A percentile compares a stretch with the other conserved stretches of the same genome.
phyloP scores from a whole-genome alignment of 1,140 invertebrate species.

The Camponotus pennsylvanicus region DNA sequence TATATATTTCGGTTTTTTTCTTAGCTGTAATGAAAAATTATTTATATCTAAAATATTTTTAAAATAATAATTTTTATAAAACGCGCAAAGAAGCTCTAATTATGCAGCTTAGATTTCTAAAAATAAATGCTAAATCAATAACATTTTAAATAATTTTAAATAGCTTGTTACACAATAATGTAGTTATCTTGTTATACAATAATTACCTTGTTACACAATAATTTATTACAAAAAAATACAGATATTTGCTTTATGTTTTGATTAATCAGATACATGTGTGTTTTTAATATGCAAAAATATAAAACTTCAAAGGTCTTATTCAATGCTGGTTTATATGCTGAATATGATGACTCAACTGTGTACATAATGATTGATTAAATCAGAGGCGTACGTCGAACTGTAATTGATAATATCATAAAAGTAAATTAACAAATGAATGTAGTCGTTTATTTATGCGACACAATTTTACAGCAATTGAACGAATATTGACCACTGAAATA shows the following conservation, averaged over 20 bases:
- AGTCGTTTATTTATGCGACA: slow-evolving; percentile 50
- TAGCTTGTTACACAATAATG: background rate
- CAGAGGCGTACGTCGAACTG: slow-evolving; percentile 30
- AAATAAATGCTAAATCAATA: background rate
- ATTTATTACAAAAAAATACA: background rate
- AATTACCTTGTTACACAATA: background rate
- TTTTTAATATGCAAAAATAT: background rate
- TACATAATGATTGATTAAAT: slow-evolving; percentile 60
- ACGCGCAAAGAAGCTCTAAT: background rate
- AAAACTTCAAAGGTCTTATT: slow-evolving; percentile 25
- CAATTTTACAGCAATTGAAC: slow-evolving; percentile 48
- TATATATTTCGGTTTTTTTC: background rate
- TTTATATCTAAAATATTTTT: background rate
- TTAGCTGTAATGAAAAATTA: too few relatives aligned
- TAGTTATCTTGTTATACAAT: background rate
- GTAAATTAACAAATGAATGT: slow-evolving; percentile 53
- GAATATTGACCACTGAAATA: slow-evolving; percentile 49
- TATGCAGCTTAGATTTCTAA: background rate
- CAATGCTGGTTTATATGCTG: background rate
- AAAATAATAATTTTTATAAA: background rate
- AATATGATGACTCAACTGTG: slow-evolving; percentile 28
- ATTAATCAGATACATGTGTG: background rate
- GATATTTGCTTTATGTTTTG: slow-evolving; percentile 1
- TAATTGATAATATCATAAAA: slow-evolving; percentile 60
- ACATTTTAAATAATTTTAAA: background rate